These are phyloP conservation scores for Coelopa frigida DNA, from an alignment of 1,140 invertebrate species.

Conservation along the genomic window DNA sequence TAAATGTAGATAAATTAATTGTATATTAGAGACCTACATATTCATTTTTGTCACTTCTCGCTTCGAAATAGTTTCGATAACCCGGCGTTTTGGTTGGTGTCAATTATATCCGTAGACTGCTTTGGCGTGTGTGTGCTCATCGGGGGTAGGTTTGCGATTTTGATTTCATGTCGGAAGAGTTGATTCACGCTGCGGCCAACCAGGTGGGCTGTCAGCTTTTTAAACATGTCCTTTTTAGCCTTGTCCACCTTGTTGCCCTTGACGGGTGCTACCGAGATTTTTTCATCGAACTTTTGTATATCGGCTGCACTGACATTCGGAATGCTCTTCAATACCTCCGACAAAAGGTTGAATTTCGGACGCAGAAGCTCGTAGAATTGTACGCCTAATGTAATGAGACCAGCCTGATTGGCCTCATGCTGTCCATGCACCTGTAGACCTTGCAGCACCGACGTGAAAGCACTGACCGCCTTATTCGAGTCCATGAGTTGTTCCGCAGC, in stretches of 20 bases:
- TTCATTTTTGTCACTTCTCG: slow-evolving; percentile 19
- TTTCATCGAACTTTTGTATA: slow-evolving; percentile 75
- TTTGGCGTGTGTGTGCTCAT: slow-evolving; percentile 46
- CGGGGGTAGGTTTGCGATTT: slow-evolving; percentile 71
- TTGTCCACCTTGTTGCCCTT: slow-evolving; percentile 77
- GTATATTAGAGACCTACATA: too few relatives aligned
- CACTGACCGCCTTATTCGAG: slow-evolving; percentile 58
- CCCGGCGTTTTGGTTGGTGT: slow-evolving; percentile 34
- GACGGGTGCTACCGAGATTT: slow-evolving; percentile 59
- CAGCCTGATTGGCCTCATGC: slow-evolving; percentile 64
- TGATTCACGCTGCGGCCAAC: slow-evolving; percentile 75
- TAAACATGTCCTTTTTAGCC: slow-evolving; percentile 83
- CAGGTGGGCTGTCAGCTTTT: slow-evolving; percentile 75
- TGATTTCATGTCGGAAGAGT: slow-evolving; percentile 77
- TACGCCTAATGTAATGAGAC: slow-evolving; percentile 38
- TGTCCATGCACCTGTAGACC: slow-evolving; percentile 73
- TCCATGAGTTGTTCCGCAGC: slow-evolving; percentile 54
- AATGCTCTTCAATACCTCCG: slow-evolving; percentile 62
- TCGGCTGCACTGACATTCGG: slow-evolving; percentile 70
- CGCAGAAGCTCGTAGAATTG: slow-evolving; percentile 76
- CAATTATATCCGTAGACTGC: slow-evolving; percentile 26
- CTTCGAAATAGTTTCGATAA: slow-evolving; percentile 26
- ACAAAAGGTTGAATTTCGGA: slow-evolving; percentile 61
- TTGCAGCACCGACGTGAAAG: slow-evolving; percentile 66
- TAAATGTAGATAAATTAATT: too few relatives aligned